Percentiles rank a stretch among this genome's conserved stretches.
Conservation (phyloP, 2,888 invertebrate species). For the Heteropelma amictum region DNA sequence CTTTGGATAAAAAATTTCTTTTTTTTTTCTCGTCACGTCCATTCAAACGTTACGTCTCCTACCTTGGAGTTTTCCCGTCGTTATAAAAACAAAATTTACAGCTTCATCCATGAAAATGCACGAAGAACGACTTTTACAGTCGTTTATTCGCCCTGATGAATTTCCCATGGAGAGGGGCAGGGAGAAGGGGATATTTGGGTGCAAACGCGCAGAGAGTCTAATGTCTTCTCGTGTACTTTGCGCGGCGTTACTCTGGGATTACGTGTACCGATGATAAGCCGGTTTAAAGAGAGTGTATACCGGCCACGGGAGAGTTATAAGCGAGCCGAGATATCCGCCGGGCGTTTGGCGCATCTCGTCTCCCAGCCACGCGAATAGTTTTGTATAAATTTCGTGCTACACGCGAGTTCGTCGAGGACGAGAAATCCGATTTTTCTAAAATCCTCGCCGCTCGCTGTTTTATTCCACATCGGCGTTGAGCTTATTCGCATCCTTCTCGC, state of each 20-base stretch:
- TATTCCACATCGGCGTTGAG: too few relatives aligned
- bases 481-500: too few relatives aligned
- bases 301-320: conserved; percentile 35
- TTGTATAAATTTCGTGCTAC: too few relatives aligned
- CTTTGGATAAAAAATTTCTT: too few relatives aligned
- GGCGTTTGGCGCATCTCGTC: background rate
- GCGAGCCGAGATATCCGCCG: conserved; percentile 23
- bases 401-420: conserved; percentile 53
- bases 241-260: conserved; percentile 32
- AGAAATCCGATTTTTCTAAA: conserved; percentile 60
- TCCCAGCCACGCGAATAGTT: background rate
- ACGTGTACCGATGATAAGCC: conserved; percentile 52
- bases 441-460: too few relatives aligned
- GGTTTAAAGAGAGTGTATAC: conserved; percentile 49
- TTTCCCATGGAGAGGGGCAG: too few relatives aligned
- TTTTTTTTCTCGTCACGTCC: too few relatives aligned
- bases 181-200: too few relatives aligned
- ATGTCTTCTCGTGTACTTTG: conserved; percentile 37
- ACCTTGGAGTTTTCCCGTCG: too few relatives aligned
- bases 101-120: background rate
- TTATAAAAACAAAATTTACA: background rate
- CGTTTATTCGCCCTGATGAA: background rate
- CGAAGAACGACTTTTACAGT: conserved; percentile 10
- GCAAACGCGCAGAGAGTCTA: background rate
- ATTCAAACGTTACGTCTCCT: too few relatives aligned